Conservation (phyloP, 2,113 vertebrate species). For the Herpetotheres cachinnans region DNA sequence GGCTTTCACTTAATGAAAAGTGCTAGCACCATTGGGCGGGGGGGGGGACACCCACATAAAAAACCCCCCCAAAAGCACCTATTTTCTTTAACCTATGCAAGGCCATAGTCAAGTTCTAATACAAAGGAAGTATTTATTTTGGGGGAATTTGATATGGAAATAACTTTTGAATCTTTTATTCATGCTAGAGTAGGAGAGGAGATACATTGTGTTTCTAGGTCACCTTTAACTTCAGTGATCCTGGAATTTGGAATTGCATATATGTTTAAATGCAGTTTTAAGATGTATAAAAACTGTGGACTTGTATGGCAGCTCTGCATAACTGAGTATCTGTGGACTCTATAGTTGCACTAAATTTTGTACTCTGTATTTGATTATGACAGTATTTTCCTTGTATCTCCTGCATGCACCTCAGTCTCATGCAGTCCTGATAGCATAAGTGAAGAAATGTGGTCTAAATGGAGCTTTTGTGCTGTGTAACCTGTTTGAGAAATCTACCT, state of each 20-base stretch:
- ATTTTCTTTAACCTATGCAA: background rate
- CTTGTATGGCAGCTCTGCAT: background rate
- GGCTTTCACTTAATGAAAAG: background rate
- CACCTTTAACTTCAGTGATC: background rate
- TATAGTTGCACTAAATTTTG: constrained; percentile 35
- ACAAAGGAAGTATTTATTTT: background rate
- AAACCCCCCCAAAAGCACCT: no score
- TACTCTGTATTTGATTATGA: constrained; percentile 59
- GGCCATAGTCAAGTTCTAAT: background rate
- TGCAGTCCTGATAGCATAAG: constrained; percentile 59
- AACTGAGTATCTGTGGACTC: constrained; percentile 73
- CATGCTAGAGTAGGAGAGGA: background rate
- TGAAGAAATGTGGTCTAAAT: constrained; percentile 52
- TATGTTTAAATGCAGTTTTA: background rate
- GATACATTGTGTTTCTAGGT: background rate
- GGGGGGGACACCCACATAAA: no score
- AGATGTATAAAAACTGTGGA: background rate
- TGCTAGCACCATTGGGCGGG: background rate
- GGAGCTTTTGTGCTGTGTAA: constrained; percentile 66
- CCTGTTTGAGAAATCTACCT: constrained; percentile 65
- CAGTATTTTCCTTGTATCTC: constrained; percentile 55
- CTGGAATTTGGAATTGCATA: background rate
- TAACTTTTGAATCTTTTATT: background rate
- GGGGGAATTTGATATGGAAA: background rate
- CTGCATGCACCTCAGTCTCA: constrained; percentile 70